Conservation (phyloP, 2,113 vertebrate genomes). For the Phalacrocorax pelagicus region DNA sequence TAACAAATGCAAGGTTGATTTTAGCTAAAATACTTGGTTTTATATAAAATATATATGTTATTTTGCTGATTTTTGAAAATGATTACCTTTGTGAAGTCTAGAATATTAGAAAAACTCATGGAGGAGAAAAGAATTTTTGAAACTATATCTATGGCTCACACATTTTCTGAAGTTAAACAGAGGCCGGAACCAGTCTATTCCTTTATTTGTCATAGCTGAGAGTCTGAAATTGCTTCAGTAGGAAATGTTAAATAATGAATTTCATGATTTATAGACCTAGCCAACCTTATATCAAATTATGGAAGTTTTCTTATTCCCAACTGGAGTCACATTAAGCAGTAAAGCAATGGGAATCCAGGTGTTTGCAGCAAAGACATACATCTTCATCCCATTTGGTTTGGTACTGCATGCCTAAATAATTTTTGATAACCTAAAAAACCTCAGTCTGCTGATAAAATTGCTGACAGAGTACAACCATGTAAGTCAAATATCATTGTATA, state of each 20-base stretch:
- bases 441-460: not conserved
- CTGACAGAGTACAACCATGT: not conserved
- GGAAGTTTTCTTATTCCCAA: not conserved
- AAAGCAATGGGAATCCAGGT: not conserved
- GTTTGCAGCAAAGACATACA: not conserved
- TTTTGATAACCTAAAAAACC: not conserved
- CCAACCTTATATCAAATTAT: not conserved
- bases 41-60: not conserved
- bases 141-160: not conserved
- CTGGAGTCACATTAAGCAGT: not conserved
- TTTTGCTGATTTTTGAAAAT: not conserved
- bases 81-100: not conserved
- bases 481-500: not conserved
- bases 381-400: not conserved
- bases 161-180: not conserved
- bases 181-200: not conserved
- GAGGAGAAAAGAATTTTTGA: not conserved
- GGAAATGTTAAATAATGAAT: not conserved
- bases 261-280: not conserved
- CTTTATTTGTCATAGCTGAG: not conserved
- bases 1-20: not conserved
- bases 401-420: not conserved
- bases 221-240: not conserved
- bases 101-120: not conserved
- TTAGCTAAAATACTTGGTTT: not conserved